A percentile compares a stretch with the other conserved stretches of the same genome.
These are phyloP conservation scores for Drosophila nigricruria DNA, from an alignment of 2,888 invertebrate genomes.

Conservation along the genomic window DNA sequence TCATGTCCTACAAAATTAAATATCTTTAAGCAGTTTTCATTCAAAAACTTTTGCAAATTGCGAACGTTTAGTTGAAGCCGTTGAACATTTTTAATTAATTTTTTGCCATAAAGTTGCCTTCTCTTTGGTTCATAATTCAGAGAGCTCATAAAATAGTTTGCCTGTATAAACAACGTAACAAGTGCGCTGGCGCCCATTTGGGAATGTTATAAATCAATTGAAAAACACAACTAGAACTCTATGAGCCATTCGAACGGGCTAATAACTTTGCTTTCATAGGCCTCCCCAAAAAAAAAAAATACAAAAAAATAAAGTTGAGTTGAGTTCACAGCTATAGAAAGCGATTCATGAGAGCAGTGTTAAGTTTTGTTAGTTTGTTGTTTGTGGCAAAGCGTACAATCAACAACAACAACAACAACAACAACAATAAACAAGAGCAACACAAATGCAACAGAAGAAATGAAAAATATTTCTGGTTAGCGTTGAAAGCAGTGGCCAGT, in stretches of 20 bases:
- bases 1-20: not conserved
- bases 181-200: conserved; percentile 36
- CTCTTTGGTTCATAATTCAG: conserved; percentile 32
- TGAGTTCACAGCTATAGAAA: not conserved
- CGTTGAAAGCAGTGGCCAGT: conserved; percentile 67
- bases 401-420: not conserved
- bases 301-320: not conserved
- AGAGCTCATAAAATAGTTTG: conserved; percentile 46
- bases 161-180: conserved; percentile 40
- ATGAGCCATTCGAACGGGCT: conserved; percentile 57
- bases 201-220: conserved; percentile 65
- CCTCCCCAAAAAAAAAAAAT: conserved; percentile 11
- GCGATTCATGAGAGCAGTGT: conserved; percentile 40
- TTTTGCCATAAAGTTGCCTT: conserved; percentile 3
- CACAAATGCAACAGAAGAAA: conserved; percentile 34
- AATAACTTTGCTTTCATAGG: conserved; percentile 62
- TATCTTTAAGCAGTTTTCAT: not conserved
- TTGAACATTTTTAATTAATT: conserved; percentile 26
- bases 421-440: conserved; percentile 1
- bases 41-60: not conserved
- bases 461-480: conserved; percentile 72
- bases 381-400: conserved; percentile 10
- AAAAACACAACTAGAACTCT: conserved; percentile 48
- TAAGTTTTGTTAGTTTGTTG: conserved; percentile 32
- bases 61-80: conserved; percentile 15